These are phyloP conservation scores for Hepsetus odoe DNA, from an alignment of 2,113 vertebrate species.

Conservation along the genomic window DNA sequence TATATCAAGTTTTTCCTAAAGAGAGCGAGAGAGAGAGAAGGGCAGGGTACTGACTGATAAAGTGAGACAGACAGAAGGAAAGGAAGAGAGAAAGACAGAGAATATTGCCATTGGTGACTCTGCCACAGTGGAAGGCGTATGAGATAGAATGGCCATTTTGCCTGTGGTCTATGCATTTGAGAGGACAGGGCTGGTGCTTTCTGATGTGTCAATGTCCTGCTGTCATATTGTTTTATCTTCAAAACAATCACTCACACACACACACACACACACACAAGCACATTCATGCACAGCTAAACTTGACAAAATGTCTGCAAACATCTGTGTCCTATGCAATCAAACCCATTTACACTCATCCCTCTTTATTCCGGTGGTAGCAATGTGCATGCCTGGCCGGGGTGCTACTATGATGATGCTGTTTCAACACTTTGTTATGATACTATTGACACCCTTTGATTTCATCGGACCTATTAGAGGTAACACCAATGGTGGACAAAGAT, in stretches of 20 bases:
- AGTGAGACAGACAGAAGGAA: conserved; percentile 11
- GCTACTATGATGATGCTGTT: no score
- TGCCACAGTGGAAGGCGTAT: no score
- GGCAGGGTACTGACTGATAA: background rate
- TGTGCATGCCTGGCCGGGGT: no score
- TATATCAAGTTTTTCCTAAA: no score
- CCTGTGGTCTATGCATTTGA: background rate
- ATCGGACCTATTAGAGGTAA: no score
- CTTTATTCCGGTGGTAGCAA: no score
- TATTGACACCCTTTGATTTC: no score
- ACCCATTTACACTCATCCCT: no score
- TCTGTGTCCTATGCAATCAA: no score
- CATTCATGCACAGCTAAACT: background rate
- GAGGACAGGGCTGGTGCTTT: background rate
- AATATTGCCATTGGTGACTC: background rate
- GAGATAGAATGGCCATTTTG: background rate
- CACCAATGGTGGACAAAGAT: no score
- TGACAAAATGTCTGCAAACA: no score
- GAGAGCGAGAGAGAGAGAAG: background rate
- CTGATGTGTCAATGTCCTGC: background rate
- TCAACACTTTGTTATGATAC: no score
- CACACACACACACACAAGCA: background rate
- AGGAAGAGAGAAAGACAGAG: conserved; percentile 20
- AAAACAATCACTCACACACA: background rate
- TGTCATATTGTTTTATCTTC: background rate